These are phyloP conservation scores for Pluvialis apricaria DNA, from an alignment of 2,113 vertebrate genomes.

Conservation along the genomic window DNA sequence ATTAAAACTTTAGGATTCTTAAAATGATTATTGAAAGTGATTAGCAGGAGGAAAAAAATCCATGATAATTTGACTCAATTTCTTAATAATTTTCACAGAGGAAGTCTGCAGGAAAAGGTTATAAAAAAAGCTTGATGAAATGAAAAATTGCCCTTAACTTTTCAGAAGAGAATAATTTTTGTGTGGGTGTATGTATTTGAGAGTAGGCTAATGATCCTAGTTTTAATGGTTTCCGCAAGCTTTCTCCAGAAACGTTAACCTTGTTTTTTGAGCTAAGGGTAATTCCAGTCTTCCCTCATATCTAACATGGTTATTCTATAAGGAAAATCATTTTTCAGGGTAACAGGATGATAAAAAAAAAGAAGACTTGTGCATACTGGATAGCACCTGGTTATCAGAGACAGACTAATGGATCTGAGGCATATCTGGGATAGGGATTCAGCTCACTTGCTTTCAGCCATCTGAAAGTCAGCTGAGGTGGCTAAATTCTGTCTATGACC, in stretches of 20 bases:
- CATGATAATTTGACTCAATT: not conserved
- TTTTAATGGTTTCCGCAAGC: not conserved
- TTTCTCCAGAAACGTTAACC: not conserved
- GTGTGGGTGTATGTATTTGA: not conserved
- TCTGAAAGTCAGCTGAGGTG: not conserved
- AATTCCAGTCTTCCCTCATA: not conserved
- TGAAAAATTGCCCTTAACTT: not conserved
- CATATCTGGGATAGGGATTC: not conserved
- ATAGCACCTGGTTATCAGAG: not conserved
- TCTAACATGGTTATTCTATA: not conserved
- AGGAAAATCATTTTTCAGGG: not conserved
- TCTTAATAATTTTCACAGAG: not conserved
- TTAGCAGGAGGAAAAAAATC: not conserved
- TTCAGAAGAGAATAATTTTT: not conserved
- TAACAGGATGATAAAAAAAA: not conserved
- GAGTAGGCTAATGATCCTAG: not conserved
- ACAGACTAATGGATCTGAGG: not conserved
- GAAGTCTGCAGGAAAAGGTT: not conserved
- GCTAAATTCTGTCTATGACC: not conserved
- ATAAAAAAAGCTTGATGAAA: not conserved
- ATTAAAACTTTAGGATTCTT: not conserved
- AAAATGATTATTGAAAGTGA: not conserved
- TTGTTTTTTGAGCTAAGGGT: not conserved
- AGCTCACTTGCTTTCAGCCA: not conserved
- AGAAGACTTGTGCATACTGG: accelerated